Conservation (phyloP, 2,113 vertebrate species). For the Butorides virescens region DNA sequence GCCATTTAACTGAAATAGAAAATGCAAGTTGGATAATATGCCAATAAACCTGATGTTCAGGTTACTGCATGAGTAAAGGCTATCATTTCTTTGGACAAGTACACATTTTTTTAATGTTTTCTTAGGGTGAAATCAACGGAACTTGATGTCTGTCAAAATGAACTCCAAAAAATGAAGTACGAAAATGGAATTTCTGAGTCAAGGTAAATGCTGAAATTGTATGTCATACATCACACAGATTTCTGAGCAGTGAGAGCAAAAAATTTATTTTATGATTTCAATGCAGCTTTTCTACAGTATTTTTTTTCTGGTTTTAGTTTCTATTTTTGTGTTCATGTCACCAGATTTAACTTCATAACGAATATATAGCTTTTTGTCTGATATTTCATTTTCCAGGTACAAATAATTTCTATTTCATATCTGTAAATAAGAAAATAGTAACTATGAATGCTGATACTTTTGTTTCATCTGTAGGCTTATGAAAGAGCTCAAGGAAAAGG, state of each 20-base stretch:
- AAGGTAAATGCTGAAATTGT: slow-evolving; percentile 71
- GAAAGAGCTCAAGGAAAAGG: slow-evolving; percentile 83
- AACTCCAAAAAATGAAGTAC: slow-evolving; percentile 74
- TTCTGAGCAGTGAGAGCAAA: background rate
- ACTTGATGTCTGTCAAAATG: slow-evolving; percentile 73
- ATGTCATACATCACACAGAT: background rate
- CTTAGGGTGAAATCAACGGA: slow-evolving; percentile 79
- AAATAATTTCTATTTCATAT: background rate
- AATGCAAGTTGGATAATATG: background rate
- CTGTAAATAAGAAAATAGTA: background rate
- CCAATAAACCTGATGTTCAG: background rate
- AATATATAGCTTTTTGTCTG: background rate
- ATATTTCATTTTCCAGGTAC: background rate
- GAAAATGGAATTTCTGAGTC: slow-evolving; percentile 73
- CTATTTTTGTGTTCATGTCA: background rate
- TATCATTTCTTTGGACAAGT: background rate
- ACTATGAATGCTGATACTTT: background rate
- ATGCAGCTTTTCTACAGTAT: background rate
- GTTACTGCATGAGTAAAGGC: background rate
- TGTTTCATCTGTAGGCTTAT: slow-evolving; percentile 73
- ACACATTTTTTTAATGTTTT: background rate
- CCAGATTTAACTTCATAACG: background rate
- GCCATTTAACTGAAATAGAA: background rate
- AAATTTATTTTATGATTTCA: background rate
- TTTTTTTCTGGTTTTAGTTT: background rate